These are phyloP conservation scores for Nannoperca obscura DNA, from an alignment of 2,797 vertebrate genomes.

Conservation along the genomic window DNA sequence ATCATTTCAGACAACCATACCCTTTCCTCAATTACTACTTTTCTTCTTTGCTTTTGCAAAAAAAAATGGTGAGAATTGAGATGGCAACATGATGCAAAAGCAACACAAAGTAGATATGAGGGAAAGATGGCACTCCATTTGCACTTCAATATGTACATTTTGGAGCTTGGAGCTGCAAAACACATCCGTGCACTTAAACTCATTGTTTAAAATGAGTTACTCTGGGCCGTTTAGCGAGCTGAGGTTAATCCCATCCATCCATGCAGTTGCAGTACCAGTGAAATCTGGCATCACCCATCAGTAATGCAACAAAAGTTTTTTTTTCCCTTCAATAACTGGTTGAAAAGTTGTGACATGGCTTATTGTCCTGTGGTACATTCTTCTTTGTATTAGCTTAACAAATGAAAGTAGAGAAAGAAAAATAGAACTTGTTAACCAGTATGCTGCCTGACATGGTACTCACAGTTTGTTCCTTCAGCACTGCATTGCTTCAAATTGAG, in stretches of 20 bases:
- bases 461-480: slow-evolving; percentile 3
- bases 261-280: slow-evolving; percentile 15
- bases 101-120: slow-evolving; percentile 14
- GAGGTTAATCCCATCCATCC: slow-evolving; percentile 39
- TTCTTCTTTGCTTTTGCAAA: slow-evolving; percentile 4
- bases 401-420: neutral
- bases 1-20: slow-evolving; percentile 61
- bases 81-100: slow-evolving; percentile 17
- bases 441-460: neutral
- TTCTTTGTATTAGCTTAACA: neutral
- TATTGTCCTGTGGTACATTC: neutral
- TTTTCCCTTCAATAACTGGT: neutral
- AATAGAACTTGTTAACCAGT: neutral
- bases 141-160: slow-evolving; percentile 31
- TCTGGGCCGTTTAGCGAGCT: slow-evolving; percentile 25
- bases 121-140: slow-evolving; percentile 25
- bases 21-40: slow-evolving; percentile 14
- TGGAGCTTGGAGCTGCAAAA: slow-evolving; percentile 43
- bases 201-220: slow-evolving; percentile 42
- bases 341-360: neutral
- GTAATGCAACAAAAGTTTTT: too few relatives aligned
- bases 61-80: neutral
- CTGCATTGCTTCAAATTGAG: slow-evolving; percentile 6
- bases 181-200: slow-evolving; percentile 36
- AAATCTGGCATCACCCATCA: slow-evolving; percentile 5